Evolutionary conservation across 2,888 invertebrate genomes (phyloP).

Genomic region (Linnaemya tessellans): DNA sequence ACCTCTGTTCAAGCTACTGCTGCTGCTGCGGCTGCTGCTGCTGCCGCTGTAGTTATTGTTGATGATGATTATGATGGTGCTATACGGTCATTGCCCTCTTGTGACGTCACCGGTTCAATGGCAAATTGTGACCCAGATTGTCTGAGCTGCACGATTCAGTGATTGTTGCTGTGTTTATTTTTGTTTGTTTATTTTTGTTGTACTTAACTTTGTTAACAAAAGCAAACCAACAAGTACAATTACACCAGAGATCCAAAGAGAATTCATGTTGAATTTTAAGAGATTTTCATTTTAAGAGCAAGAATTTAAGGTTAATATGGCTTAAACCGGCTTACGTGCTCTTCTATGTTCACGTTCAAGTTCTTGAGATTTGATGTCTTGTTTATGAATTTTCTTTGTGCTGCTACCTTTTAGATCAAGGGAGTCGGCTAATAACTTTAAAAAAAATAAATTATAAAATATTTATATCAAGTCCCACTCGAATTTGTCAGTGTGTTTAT

Average conservation of each 20-base stretch:
- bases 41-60: conserved; percentile 62
- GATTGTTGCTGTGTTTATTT: conserved; percentile 66
- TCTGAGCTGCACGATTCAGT: conserved; percentile 80
- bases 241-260: conserved; percentile 37
- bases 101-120: conserved; percentile 84
- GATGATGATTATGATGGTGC: conserved; percentile 77
- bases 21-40: conserved; percentile 71
- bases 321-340: conserved; percentile 50
- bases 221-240: conserved; percentile 43
- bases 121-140: conserved; percentile 84
- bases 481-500: not conserved
- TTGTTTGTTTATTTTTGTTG: conserved; percentile 45
- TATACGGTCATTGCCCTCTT: conserved; percentile 79
- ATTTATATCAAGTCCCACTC: conserved; percentile 41
- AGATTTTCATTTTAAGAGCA: conserved; percentile 48
- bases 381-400: conserved; percentile 19
- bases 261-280: conserved; percentile 32
- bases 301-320: conserved; percentile 17
- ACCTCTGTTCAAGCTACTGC: conserved; percentile 49
- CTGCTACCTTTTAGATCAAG: conserved; percentile 6
- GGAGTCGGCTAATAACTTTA: conserved; percentile 7
- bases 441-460: conserved; percentile 13
- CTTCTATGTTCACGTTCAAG: conserved; percentile 34
- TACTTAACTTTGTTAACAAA: conserved; percentile 39
- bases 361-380: conserved; percentile 34